Conservation (phyloP, 2,797 vertebrate genomes). For the Eutrigla gurnardus region DNA sequence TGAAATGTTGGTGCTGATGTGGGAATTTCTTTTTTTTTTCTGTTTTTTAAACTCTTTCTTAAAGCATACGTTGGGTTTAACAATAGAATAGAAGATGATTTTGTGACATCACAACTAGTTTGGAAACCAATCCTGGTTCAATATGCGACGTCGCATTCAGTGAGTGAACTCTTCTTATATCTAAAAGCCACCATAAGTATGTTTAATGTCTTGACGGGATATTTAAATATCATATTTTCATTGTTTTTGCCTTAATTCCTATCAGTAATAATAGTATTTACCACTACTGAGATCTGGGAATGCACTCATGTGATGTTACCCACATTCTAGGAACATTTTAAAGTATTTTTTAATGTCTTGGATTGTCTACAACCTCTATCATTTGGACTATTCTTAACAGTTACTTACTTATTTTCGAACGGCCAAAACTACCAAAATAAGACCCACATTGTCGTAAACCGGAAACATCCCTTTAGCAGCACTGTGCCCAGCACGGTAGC, state of each 20-base stretch:
- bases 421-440: slow-evolving; percentile 13
- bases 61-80: not conserved
- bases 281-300: not conserved
- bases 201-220: not conserved
- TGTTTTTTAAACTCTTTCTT: not conserved
- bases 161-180: too few species aligned
- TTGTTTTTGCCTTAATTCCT: not conserved
- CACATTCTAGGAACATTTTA: not conserved
- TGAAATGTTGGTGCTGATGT: not conserved
- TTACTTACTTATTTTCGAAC: slow-evolving; percentile 8
- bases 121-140: too few species aligned
- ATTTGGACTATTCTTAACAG: slow-evolving; percentile 5
- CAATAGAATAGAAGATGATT: not conserved
- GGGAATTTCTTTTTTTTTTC: too few species aligned
- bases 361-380: slow-evolving; percentile 11
- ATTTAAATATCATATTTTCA: not conserved
- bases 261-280: not conserved
- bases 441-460: slow-evolving; percentile 20
- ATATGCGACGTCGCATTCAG: not conserved
- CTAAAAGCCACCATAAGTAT: not conserved
- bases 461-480: slow-evolving; percentile 39
- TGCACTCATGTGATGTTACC: not conserved
- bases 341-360: not conserved
- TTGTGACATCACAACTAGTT: not conserved
- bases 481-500: slow-evolving; percentile 42